phyloP scores from a whole-genome alignment of 1,140 invertebrate genomes.

The Sycobia sp. region DNA sequence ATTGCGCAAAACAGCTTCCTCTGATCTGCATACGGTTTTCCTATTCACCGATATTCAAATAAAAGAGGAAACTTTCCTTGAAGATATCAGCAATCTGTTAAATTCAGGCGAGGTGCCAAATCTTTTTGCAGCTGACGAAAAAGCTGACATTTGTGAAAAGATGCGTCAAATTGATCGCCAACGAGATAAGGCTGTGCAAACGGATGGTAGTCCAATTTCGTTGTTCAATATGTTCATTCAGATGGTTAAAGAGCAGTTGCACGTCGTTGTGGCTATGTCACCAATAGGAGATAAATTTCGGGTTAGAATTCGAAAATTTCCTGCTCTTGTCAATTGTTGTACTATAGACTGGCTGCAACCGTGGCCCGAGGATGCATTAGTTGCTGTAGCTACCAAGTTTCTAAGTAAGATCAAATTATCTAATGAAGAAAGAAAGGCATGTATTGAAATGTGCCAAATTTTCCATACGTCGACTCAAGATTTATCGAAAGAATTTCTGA shows the following conservation, averaged over 20 bases:
- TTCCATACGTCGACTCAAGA: conserved; percentile 87
- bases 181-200: conserved; percentile 87
- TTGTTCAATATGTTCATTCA: conserved; percentile 91
- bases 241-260: conserved; percentile 87
- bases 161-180: conserved; percentile 91
- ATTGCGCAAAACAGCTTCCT: conserved; percentile 78
- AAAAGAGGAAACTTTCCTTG: conserved; percentile 90
- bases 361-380: conserved; percentile 93
- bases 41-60: conserved; percentile 91
- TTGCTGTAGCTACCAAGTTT: conserved; percentile 90
- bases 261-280: conserved; percentile 90
- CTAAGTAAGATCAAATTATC: conserved; percentile 81
- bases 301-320: conserved; percentile 87
- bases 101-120: conserved; percentile 94
- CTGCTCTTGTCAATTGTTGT: conserved; percentile 92
- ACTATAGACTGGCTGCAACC: conserved; percentile 96
- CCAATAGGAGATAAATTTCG: conserved; percentile 86
- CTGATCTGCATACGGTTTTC: conserved; percentile 87
- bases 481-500: conserved; percentile 75
- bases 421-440: conserved; percentile 69
- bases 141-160: conserved; percentile 91
- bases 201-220: conserved; percentile 86
- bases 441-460: conserved; percentile 86
- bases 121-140: conserved; percentile 86
- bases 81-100: conserved; percentile 92